Evolutionary conservation across 2,797 vertebrate genomes (phyloP).

Genomic region (Cetoscarus ocellatus): DNA sequence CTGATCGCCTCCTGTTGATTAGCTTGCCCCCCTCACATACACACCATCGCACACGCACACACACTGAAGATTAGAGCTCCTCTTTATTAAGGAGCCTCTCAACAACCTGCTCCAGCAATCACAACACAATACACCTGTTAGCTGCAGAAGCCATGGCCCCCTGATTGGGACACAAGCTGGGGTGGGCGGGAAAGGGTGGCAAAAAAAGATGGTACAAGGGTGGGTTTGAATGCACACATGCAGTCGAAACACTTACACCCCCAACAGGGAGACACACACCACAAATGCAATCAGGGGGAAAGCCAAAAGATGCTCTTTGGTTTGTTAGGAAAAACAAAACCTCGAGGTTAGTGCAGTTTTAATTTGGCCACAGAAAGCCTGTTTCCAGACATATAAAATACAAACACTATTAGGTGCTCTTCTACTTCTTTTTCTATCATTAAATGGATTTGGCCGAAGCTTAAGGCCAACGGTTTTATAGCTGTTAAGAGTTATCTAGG

Average conservation of each 20-base stretch:
- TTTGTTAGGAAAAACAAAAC: slow-evolving; percentile 25
- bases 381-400: slow-evolving; percentile 13
- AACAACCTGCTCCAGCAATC: slow-evolving; percentile 63
- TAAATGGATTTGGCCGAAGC: slow-evolving; percentile 51
- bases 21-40: slow-evolving; percentile 57
- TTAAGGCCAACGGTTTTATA: slow-evolving; percentile 51
- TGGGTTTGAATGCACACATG: slow-evolving; percentile 19
- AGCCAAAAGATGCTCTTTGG: slow-evolving; percentile 14
- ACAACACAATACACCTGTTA: slow-evolving; percentile 75
- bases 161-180: slow-evolving; percentile 67
- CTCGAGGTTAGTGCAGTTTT: slow-evolving; percentile 22
- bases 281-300: slow-evolving; percentile 15
- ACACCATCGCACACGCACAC: slow-evolving; percentile 15
- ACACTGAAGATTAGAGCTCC: slow-evolving; percentile 30
- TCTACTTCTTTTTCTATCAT: slow-evolving; percentile 32
- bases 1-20: slow-evolving; percentile 78
- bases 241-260: not conserved
- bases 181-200: slow-evolving; percentile 31
- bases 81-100: slow-evolving; percentile 67
- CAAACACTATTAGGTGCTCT: slow-evolving; percentile 40
- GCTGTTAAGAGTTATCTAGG: slow-evolving; percentile 44
- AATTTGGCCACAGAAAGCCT: slow-evolving; percentile 37
- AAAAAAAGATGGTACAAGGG: slow-evolving; percentile 11
- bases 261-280: slow-evolving; percentile 11
- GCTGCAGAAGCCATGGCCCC: slow-evolving; percentile 52